phyloP scores from a whole-genome alignment of 2,888 invertebrate genomes.

The Chymomyza procnemis region DNA sequence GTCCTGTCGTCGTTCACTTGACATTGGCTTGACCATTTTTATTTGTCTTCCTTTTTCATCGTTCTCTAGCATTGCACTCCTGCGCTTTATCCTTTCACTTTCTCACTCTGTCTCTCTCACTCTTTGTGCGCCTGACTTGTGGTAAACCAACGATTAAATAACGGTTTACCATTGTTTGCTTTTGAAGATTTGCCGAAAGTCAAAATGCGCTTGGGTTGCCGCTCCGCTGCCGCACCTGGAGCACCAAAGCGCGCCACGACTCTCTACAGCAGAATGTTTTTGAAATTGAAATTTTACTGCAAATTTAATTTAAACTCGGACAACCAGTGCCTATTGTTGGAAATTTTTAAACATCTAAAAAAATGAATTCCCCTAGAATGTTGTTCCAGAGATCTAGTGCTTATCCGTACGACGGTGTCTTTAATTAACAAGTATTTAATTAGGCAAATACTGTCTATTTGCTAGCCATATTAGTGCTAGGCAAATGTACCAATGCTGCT shows the following conservation, averaged over 20 bases:
- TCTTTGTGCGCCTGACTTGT: not conserved
- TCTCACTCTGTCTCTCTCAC: not conserved
- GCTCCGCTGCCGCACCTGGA: conserved; percentile 12
- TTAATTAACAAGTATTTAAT: too few relatives aligned
- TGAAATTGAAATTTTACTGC: not conserved
- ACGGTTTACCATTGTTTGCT: conserved; percentile 31
- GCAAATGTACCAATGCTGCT: too few relatives aligned
- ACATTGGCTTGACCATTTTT: not conserved
- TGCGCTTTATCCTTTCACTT: not conserved
- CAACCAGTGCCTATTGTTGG: not conserved
- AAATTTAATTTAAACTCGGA: not conserved
- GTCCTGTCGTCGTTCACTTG: not conserved
- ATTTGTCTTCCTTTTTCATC: not conserved
- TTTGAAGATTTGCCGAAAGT: conserved; percentile 15
- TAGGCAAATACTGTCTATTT: too few relatives aligned
- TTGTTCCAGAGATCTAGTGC: too few relatives aligned
- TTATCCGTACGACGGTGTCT: too few relatives aligned
- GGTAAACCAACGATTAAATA: conserved; percentile 30
- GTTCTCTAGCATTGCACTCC: not conserved
- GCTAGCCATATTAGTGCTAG: too few relatives aligned
- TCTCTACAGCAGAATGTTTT: not conserved
- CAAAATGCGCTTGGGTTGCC: conserved; percentile 10
- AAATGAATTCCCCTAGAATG: too few relatives aligned
- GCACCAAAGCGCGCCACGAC: not conserved
- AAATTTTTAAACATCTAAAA: too few relatives aligned